These are phyloP conservation scores for Aplidium turbinatum DNA, from an alignment of 23 tunicate genomes.

Conservation along the genomic window DNA sequence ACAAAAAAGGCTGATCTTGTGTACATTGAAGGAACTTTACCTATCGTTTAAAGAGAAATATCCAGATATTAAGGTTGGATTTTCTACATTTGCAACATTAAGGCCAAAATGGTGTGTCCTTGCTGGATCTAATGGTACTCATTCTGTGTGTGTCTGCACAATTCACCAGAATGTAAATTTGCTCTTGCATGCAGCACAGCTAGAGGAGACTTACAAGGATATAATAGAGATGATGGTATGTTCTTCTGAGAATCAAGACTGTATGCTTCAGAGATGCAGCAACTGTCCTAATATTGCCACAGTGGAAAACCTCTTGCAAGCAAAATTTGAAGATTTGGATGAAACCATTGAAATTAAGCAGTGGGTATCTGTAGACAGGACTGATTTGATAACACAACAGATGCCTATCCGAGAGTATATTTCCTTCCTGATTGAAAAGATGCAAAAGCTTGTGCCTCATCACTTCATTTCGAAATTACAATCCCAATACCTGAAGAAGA, in stretches of 20 bases:
- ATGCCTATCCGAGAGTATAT: too few species aligned
- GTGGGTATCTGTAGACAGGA: too few species aligned
- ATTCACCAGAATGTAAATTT: slow-evolving; percentile 7
- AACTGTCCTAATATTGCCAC: slow-evolving; percentile 7
- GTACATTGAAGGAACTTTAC: slow-evolving; percentile 5
- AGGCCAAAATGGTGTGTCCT: slow-evolving; percentile 19
- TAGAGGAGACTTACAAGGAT: background rate
- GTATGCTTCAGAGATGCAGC: slow-evolving; percentile 12
- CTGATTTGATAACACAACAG: too few species aligned
- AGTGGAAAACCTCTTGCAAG: too few species aligned
- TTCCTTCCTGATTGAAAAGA: too few species aligned
- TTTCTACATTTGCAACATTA: slow-evolving; percentile 6
- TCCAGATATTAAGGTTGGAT: background rate
- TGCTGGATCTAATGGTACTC: slow-evolving; percentile 17
- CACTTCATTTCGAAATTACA: too few species aligned
- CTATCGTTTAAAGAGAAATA: slow-evolving; percentile 3
- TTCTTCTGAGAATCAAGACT: slow-evolving; percentile 5
- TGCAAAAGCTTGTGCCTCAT: too few species aligned
- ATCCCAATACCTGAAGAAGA: too few species aligned
- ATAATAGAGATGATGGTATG: slow-evolving; percentile 12
- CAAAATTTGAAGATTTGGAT: too few species aligned
- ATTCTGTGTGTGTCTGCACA: slow-evolving; percentile 14
- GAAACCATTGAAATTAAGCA: too few species aligned
- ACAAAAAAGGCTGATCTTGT: slow-evolving; percentile 9
- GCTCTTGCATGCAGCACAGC: background rate